Base-by-base conservation (phyloP, 2,888 invertebrate species). In the Zeuzera pyrina region DNA sequence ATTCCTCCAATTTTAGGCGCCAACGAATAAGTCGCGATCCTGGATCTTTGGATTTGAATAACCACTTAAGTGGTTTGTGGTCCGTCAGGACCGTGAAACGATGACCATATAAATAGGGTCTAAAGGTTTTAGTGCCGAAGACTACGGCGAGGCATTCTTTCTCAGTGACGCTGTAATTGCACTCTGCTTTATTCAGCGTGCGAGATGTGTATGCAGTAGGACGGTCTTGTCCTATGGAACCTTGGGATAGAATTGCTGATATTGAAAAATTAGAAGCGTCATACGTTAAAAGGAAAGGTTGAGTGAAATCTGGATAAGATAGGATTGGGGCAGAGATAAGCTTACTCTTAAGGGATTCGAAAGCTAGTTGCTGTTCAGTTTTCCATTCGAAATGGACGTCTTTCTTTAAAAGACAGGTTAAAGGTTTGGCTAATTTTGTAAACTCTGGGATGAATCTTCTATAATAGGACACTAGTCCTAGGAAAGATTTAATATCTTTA, bases 151-250 rank as follows among this genome's bases (percentile, higher is more conserved):
- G 28, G 4, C 36, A 24, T 15, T 34, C 36, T 12, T 36, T 36
- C 8, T 39, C 39, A 1, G 48, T 47, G 3, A 33, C n/a, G n/a
- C n/a, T 36, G 21, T 56, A 53, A 12, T 42, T 50, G 4, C 11
- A 19, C 41, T 53, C 44, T 0, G 43, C 33, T 7, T 29, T 15
- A 10, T 37, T 42, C 7, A 49, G 30, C 0, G 45, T 45, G n/a
- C 52, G 15, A 3, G 47, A 48, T 0, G 48, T 41, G 34, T 45
- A 54, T 8, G 46, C 45, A 3, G 55, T 35, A 0, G 50, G 55
- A 12, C 36, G 15, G 14, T 33, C 39, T 2, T 27, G 19, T 2
- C 32, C 35, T 12, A 33, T 4, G 31, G 16, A 7, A 2, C 34
- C 39, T 36, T 48, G 45, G 0, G 37, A 35, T n/a, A 49, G 29